Base-by-base conservation (phyloP, 2,797 vertebrate species). In the Paedocypris micromegethes region DNA sequence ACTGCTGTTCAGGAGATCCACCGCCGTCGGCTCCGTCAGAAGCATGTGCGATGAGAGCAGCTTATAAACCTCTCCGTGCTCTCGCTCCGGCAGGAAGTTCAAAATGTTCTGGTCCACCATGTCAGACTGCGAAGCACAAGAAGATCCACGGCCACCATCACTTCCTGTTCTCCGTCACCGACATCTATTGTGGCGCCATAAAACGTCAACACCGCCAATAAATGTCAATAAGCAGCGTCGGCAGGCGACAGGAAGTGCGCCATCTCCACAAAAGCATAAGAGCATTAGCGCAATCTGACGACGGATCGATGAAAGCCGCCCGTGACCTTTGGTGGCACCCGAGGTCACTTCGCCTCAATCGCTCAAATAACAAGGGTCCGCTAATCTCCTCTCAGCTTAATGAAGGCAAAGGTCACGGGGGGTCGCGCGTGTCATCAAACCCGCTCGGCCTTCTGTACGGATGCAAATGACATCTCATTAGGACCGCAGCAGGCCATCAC, bases 81-180 rank as follows among this genome's bases (percentile, higher is more conserved):
- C 94, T 61, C 88, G 83, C 77, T 97, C 94, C 58, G 91, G 93
- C 75, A 99, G 88, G 82, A 98, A 92, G 86, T 91, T 94, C 79
- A 97, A 86, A 87, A 99, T 93, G 84, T 90, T 94, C 90, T 92
- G 93, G 86, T 96, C 93, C 88, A 95, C 88, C 88, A 97, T 87
- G 86, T 96, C 93, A 91, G 90, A 90, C 96, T 98, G 89, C 83
- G 86, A 83, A 23, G 23, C 23, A 23, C 23, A 23, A 23, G 23
- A 23, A 23, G 23, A 23, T 23, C 23, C 23, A 23, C 23, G 1
- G 23, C 23, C 23, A 23, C 79, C 82, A 78, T 90, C 81, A 87
- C 80, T 81, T 6, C 45, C 41, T 57, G 9, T 5, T 51, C 46
- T 37, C 40, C 23, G 23, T 23, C 23, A 23, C 23, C 23, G 23